Evolutionary conservation across 1,140 invertebrate genomes (phyloP), one percentile per base, ranked within the genome.

Genomic region (Riptortus pedestris): DNA sequence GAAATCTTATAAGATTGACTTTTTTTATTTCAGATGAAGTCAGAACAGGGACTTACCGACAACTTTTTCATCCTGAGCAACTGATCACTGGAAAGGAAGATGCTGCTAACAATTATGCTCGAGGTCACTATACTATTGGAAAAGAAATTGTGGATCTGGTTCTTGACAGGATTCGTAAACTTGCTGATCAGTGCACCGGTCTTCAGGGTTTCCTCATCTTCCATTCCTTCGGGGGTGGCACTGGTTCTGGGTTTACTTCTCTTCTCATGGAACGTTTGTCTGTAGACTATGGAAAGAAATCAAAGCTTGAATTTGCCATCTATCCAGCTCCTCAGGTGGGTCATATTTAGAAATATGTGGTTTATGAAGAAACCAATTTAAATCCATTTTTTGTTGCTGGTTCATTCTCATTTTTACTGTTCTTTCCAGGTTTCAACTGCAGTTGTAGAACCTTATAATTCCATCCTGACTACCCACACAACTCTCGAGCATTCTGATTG

Each of bases 21-120:
- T 61, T 18, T 22, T 61, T 22, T 29, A 20, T 70, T 67, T 26
- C 67, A 80, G 81, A 82, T 72, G 81, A 83, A 69, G 79, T 82
- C 16, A 71, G 80, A 28, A 80, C 78, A 55, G 81, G 81, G 20
- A 78, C 79, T 1, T 82, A 83, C 73, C 68, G 79, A 12, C 78
- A 81, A 63, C 72, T 83, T 9, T 83, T 83, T 71, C 81, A 83
- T 67, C 81, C 82, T 1, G 81, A 83, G 67, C 81, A 84, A 69
- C 68, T 85, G 61, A 82, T 81, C 68, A 82, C 78, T 66, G 83
- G 83, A 14, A 81, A 84, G 59, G 85, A 88, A 73, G 85, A 87
- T 70, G 85, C 85, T 3, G 83, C 83, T 0, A 90, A 90, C 73
- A 90, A 90, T 75, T 89, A 88, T 70, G 88, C 87, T 12, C 76